Conservation (phyloP, 2,888 invertebrate genomes). For the Bombylius major region DNA sequence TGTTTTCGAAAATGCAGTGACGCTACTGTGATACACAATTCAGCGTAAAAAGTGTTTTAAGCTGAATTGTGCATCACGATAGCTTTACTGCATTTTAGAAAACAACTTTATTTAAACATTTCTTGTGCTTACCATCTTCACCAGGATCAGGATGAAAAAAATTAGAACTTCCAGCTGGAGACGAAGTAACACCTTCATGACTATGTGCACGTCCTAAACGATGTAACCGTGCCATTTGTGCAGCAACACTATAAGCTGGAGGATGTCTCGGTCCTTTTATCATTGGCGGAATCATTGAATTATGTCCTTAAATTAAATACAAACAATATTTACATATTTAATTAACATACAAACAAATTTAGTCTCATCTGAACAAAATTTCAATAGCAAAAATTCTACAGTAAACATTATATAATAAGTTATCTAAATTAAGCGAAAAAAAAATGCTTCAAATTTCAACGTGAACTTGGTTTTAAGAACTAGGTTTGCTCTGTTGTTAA, state of each 20-base stretch:
- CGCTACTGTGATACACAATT: not conserved
- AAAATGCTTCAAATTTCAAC: no score
- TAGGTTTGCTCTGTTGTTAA: no score
- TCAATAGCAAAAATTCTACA: no score
- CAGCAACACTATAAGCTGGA: slow-evolving; percentile 73
- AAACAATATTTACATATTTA: no score
- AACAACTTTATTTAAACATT: not conserved
- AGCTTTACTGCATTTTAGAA: not conserved
- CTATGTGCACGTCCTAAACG: slow-evolving; percentile 73
- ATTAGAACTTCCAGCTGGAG: not conserved
- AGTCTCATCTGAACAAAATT: no score
- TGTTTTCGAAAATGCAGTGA: not conserved
- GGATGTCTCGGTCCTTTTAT: slow-evolving; percentile 41
- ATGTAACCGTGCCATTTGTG: slow-evolving; percentile 73
- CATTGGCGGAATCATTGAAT: slow-evolving; percentile 15
- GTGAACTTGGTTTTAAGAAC: no score
- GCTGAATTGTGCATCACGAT: no score
- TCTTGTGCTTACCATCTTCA: slow-evolving; percentile 14
- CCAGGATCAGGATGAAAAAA: slow-evolving; percentile 15
- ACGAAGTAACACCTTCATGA: slow-evolving; percentile 71
- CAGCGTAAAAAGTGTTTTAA: not conserved
- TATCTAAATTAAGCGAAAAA: no score
- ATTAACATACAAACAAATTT: no score
- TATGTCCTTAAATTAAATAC: slow-evolving; percentile 2
- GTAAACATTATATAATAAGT: no score